Evolutionary conservation across 2,113 vertebrate species (phyloP), one percentile per base, ranked within the genome.

Genomic region (Sorex araneus): DNA sequence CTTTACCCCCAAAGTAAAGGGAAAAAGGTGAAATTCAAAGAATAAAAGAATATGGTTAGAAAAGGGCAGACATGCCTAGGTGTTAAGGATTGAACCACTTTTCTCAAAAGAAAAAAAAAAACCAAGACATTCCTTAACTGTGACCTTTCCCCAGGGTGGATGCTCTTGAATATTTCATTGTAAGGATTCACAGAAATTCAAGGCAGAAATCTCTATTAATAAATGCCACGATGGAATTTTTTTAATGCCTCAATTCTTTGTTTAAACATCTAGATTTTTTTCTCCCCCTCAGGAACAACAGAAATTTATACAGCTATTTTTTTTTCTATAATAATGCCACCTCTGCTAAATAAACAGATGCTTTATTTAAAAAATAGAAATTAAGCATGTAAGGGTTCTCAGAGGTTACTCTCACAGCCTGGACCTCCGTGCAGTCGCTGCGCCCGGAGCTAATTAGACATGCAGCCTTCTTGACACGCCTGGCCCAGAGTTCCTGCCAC

Each of bases 311-410:
- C 78, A 66, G 77, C 80, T 95, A 77, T 40, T 40, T 87, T 73
- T 83, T 84, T 87, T 63, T 32, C 87, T 95, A 90, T 94, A 94
- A 96, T 64, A 84, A 69, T 93, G 90, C 94, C 71, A 94, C 64
- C 95, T 95, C 34, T 67, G 84, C 93, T 93, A 96, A 90, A 90
- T 84, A 95, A 96, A 81, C 95, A 70, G 95, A 89, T 50, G 34
- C 43, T 77, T 80, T 84, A 84, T 86, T 25, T 57, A 43, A 64
- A 71, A 76, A 45, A 90, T 66, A 97, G 78, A 94, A 97, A 96
- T 66, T 83, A 89, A 50, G 25, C 64, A 80, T 63, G 67, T 94
- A 95, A 95, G 63, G 69, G 94, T 30, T 93, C 90, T 96, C 87
- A 82, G 90, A 94, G 78, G 92, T 91, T 96, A 88, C 77, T 83